Evolutionary conservation across 2,797 vertebrate species (phyloP).

Genomic region (Hydrolagus colliei): DNA sequence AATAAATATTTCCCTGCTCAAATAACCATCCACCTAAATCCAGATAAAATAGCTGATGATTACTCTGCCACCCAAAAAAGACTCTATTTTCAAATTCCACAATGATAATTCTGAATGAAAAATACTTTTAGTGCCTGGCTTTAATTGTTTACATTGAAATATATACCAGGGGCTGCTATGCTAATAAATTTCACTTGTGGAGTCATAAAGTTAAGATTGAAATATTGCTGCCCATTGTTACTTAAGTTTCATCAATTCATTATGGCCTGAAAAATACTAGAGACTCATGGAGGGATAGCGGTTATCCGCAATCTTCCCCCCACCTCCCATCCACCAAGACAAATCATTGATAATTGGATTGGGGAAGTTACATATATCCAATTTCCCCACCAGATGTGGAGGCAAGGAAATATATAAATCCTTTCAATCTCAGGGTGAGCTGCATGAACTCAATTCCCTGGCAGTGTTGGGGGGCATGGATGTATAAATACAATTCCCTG

Average conservation of each 20-base stretch:
- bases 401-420: not conserved
- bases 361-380: not conserved
- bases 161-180: not conserved
- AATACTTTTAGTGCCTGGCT: too few species aligned
- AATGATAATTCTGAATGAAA: not conserved
- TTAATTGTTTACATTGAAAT: not conserved
- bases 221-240: not conserved
- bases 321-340: not conserved
- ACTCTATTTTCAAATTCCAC: not conserved
- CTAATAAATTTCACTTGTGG: not conserved
- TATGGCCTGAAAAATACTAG: not conserved
- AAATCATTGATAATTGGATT: slow-evolving; percentile 14
- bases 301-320: too few species aligned
- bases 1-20: too few species aligned
- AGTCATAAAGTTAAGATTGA: not conserved
- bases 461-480: too few species aligned
- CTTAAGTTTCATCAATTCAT: not conserved
- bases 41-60: not conserved
- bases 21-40: not conserved
- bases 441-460: not conserved
- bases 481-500: not conserved
- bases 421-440: not conserved
- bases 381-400: not conserved
- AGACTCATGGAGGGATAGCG: too few species aligned
- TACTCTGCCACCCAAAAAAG: not conserved